Conservation (phyloP, 2,113 vertebrate species). For the Leucopsar rothschildi region DNA sequence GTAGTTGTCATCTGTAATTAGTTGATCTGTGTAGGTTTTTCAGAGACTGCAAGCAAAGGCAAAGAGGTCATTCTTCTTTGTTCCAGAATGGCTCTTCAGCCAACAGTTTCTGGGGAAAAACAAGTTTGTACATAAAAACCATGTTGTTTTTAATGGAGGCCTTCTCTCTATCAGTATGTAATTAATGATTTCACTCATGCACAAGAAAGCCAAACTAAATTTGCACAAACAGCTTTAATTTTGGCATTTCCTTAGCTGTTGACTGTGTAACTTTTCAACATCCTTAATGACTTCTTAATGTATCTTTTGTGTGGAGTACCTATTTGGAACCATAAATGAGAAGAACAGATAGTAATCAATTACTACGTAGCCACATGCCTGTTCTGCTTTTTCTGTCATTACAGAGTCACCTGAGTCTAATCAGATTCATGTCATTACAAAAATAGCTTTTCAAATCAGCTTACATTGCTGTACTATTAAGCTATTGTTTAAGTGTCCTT, state of each 20-base stretch:
- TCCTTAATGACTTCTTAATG: background rate
- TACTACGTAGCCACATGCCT: background rate
- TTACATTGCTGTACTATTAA: background rate
- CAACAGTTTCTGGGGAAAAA: background rate
- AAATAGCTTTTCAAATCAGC: constrained; percentile 24
- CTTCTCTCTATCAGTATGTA: background rate
- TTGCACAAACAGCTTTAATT: background rate
- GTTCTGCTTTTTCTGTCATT: background rate
- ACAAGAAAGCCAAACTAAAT: background rate
- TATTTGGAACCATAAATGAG: background rate
- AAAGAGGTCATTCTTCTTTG: background rate
- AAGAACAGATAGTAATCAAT: background rate
- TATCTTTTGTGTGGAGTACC: background rate
- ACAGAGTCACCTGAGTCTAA: background rate
- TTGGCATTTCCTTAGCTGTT: background rate
- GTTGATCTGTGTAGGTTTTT: background rate
- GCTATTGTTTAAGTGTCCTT: background rate
- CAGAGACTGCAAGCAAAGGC: background rate
- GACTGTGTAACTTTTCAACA: background rate
- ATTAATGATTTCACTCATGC: background rate
- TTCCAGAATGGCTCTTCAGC: background rate
- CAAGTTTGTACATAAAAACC: background rate
- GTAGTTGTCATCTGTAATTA: background rate
- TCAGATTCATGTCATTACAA: background rate
- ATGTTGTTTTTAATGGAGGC: background rate